These are phyloP conservation scores for Semotilus atromaculatus DNA, from an alignment of 2,797 vertebrate genomes.

Conservation along the genomic window DNA sequence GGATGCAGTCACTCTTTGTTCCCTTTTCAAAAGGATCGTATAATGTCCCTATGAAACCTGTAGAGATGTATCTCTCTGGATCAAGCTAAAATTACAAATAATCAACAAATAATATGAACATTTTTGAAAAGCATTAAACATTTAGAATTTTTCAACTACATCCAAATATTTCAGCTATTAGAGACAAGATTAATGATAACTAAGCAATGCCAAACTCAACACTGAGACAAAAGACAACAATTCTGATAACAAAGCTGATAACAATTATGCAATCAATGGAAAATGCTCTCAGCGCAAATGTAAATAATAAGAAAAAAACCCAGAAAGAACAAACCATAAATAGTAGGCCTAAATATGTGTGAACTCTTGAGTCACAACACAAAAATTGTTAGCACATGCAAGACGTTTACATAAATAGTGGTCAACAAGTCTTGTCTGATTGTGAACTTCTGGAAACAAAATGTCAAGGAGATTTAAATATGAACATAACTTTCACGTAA, in stretches of 20 bases:
- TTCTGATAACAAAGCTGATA: neutral
- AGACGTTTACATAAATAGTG: slow-evolving; percentile 7
- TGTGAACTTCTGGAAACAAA: neutral
- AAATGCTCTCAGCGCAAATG: slow-evolving; percentile 1
- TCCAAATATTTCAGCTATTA: neutral
- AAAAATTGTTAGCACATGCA: neutral
- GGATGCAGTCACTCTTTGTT: slow-evolving; percentile 36
- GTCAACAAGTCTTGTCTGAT: slow-evolving; percentile 13
- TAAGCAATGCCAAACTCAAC: neutral
- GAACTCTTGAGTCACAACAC: slow-evolving; percentile 6
- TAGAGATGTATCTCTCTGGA: slow-evolving; percentile 17
- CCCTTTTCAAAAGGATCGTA: slow-evolving; percentile 27
- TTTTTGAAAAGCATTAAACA: neutral
- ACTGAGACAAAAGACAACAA: neutral
- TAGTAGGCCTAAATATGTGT: neutral
- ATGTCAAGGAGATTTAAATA: neutral
- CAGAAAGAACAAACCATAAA: neutral
- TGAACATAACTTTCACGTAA: neutral
- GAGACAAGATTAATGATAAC: neutral
- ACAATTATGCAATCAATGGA: neutral
- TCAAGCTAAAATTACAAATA: neutral
- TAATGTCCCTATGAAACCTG: slow-evolving; percentile 41
- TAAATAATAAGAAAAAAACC: neutral
- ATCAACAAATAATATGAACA: neutral
- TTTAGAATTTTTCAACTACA: neutral